These are phyloP conservation scores for Alexandromys fortis DNA, from an alignment of 2,113 vertebrate genomes.

Conservation along the genomic window DNA sequence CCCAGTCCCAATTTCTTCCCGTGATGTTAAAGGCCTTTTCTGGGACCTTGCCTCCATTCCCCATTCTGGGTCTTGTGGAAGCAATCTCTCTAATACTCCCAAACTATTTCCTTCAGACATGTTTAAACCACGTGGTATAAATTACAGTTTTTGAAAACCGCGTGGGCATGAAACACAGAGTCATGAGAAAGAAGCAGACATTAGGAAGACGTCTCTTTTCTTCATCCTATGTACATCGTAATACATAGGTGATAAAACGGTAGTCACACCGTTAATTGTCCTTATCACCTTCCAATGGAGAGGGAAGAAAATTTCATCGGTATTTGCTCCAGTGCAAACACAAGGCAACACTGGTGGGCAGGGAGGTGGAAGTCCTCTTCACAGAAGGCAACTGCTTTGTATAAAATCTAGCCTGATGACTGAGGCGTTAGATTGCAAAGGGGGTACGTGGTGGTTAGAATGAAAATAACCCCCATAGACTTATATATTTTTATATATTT, in stretches of 20 bases:
- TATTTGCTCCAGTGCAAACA: not conserved
- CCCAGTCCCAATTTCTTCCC: too few species aligned
- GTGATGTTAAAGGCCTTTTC: not conserved
- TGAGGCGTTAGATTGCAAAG: not conserved
- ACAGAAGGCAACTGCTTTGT: not conserved
- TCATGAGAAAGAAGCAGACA: not conserved
- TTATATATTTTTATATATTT: not conserved
- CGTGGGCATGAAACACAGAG: accelerated
- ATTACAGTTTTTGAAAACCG: not conserved
- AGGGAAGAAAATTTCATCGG: not conserved
- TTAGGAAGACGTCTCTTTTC: not conserved
- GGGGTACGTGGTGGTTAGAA: not conserved
- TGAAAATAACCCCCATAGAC: not conserved
- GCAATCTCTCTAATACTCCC: not conserved
- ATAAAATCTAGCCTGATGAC: not conserved
- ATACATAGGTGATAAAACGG: too few species aligned
- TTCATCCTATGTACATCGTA: too few species aligned
- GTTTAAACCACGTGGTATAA: not conserved
- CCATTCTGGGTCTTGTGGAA: not conserved
- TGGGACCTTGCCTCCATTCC: not conserved
- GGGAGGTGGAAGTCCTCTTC: not conserved
- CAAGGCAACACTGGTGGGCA: not conserved
- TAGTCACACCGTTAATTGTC: accelerated
- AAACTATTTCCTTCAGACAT: not conserved
- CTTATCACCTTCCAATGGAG: not conserved